Base-by-base conservation (phyloP, 2,113 vertebrate genomes). In the Vicugna pacos region DNA sequence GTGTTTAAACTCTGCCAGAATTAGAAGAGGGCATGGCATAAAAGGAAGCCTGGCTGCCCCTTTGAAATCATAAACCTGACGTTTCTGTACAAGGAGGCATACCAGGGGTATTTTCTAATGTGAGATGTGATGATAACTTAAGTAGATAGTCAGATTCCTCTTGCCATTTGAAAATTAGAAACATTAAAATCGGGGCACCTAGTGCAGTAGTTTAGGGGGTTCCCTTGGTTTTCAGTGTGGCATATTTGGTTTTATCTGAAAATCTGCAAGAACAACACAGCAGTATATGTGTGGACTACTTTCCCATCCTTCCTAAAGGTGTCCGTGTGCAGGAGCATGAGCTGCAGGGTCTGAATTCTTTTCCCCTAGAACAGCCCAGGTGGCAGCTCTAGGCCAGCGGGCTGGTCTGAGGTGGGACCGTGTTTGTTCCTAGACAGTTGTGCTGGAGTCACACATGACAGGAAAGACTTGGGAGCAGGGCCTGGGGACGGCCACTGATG, bases 341-440 rank as follows among this genome's bases (percentile, higher is more conserved):
- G 83, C 35, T 69, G 76, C 96, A 97, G 97, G 96, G 96, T 96
- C 91, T 97, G 96, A 94, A 93, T 20, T 48, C 94, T 96, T 67
- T 98, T 98, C 93, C 95, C 79, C 65, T 72, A 56, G 82, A 96
- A 94, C 75, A 96, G 92, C 93, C 92, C 81, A 96, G 72, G 93
- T 89, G 88, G 91, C 80, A 35, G 92, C 82, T 54, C 80, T 75
- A 97, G 85, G 93, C 64, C 91, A 83, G 52, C 42, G 94, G 75
- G 79, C 73, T 76, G 62, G 58, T 95, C 93, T 94, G 64, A 92
- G 3, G 64, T 96, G 95, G 52, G 81, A 93, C 56, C 65, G 2
- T 19, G 50, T 96, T 98, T 90, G 10, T 95, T 92, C 22, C 94
- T 94, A 95, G 84, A 58, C 72, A 94, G 52, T 77, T 97, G 35